Evolutionary conservation across 2,888 invertebrate genomes (phyloP), one percentile per base, ranked within the genome.

Genomic region (Stictocephala bisonia): DNA sequence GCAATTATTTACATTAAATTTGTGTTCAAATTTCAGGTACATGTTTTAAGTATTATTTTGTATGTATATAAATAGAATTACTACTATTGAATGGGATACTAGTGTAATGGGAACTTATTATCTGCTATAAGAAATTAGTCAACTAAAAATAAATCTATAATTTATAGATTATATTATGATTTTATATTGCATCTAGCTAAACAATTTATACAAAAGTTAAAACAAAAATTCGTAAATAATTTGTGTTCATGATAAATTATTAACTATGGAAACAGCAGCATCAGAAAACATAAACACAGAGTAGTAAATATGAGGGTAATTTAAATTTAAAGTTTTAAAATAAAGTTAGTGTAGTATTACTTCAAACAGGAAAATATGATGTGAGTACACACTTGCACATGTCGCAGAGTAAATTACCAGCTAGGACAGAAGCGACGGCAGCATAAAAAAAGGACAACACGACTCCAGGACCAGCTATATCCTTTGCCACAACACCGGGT

Each of bases 381-480:
- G 9, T 35, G 31, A 64, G 41, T 11, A 15, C 9, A 2, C 13
- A 13, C 20, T 1, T 1, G n/a, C 24, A 51, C 18, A 20, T n/a
- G n/a, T n/a, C n/a, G n/a, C n/a, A n/a, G n/a, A n/a, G n/a, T n/a
- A n/a, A n/a, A n/a, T 74, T 78, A 86, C 87, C 87, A 69, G 88
- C 87, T 78, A 88, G 84, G 13, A 86, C 81, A 0, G 88, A 87
- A 1, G 87, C 87, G 22, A 88, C 72, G 4, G 87, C 88, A 9
- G 88, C 88, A 20, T 88, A 81, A 7, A 87, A 80, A 80, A 88
- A 88, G 2, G 87, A 87, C 9, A 89, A 71, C 2, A 87, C 82
- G n/a, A 88, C 86, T 1, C 86, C 86, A 0, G 89, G 89, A 2
- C 89, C 89, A 7, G 87, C 85, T 11, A 82, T 81, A 41, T 83